Evolutionary conservation across 2,888 invertebrate genomes (phyloP), one percentile per base, ranked within the genome.

Genomic region (Sinohyriopsis cumingii): DNA sequence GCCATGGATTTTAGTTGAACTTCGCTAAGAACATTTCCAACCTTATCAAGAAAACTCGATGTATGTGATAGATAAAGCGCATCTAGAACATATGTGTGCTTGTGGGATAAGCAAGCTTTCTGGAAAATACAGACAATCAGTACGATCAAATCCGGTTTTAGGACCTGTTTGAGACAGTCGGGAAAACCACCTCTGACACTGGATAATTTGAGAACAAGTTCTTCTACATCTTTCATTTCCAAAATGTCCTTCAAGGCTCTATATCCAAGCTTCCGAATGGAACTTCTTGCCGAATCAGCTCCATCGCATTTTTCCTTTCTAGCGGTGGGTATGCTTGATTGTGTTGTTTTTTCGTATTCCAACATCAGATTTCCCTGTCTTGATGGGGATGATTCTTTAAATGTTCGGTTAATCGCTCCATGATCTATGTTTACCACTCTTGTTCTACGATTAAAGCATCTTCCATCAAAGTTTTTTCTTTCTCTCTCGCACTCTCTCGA

Each of bases 121-220:
- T 56, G 64, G 15, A 81, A 54, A 55, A 75, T 61, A 20, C 57
- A 45, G 25, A 78, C 28, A 24, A 75, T 65, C 22, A 73, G 20
- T 61, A 57, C 24, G 55, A 71, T 65, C 63, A 70, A 72, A 25
- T 75, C 73, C 20, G 45, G 55, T 57, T 69, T 56, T 54, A 72
- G 25, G 0, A 56, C 53, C n/a, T 65, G 71, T 18, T 68, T 67
- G 6, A 80, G 18, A 25, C 71, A 61, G 20, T 76, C 72, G 54
- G 59, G 25, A 66, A 79, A 72, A 19, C 79, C 79, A 57, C 75
- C 75, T 63, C 67, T 69, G 22, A 71, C 61, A 28, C 69, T 70
- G 19, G 54, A 63, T 20, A 78, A 67, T 53, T 75, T 70, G 24
- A 78, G 62, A 20, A 76, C 55, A 45, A 78, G 62, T 53, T 59